Conservation (phyloP, 23 tunicate genomes). For the Phallusia fumigata region DNA sequence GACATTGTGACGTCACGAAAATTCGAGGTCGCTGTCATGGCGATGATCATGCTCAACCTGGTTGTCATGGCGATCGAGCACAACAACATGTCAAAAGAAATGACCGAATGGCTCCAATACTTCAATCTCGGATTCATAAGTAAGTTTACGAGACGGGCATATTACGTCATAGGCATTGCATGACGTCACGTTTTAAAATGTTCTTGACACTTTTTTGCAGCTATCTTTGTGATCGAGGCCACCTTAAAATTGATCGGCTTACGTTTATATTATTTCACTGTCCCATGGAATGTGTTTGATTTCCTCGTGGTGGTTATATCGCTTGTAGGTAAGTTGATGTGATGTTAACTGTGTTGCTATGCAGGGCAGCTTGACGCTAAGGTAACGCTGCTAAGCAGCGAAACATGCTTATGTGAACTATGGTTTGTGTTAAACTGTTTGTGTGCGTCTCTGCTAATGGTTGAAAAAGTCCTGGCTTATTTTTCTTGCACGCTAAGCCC, state of each 20-base stretch:
- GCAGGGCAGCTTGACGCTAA: no score
- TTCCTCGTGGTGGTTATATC: slow-evolving; percentile 85
- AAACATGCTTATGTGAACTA: no score
- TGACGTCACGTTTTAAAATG: not conserved
- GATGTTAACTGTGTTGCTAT: no score
- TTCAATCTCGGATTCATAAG: slow-evolving; percentile 79
- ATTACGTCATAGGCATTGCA: not conserved
- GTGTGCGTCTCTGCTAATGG: no score
- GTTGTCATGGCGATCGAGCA: slow-evolving; percentile 98
- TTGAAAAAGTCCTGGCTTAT: no score
- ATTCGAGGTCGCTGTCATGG: slow-evolving; percentile 93
- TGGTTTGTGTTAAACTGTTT: no score
- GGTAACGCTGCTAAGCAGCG: no score
- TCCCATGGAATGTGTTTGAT: slow-evolving; percentile 95
- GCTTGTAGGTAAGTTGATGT: slow-evolving; percentile 61
- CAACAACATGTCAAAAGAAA: slow-evolving; percentile 60
- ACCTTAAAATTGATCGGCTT: slow-evolving; percentile 89
- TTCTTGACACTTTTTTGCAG: slow-evolving; percentile 20
- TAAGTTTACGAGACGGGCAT: slow-evolving; percentile 30
- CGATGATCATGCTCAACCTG: slow-evolving; percentile 79
- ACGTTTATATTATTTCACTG: slow-evolving; percentile 74
- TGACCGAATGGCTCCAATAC: slow-evolving; percentile 39
- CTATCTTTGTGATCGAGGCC: slow-evolving; percentile 81
- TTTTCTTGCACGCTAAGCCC: no score
- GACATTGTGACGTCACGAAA: slow-evolving; percentile 84